Conservation (phyloP, 2,797 vertebrate species). For the Prionace glauca region DNA sequence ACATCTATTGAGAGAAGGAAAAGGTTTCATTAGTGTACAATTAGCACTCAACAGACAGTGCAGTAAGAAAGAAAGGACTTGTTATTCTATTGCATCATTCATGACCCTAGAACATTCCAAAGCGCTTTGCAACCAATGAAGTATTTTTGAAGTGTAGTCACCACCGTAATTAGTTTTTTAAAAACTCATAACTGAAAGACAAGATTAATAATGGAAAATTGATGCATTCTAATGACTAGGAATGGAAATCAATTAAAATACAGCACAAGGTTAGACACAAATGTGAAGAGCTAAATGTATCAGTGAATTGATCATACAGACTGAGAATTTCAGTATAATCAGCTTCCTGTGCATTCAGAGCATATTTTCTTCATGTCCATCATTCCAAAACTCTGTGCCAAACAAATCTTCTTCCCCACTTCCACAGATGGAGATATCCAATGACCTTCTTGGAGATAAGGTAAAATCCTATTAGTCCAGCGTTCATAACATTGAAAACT, state of each 20-base stretch:
- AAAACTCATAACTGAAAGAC: not conserved
- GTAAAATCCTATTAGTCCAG: no score
- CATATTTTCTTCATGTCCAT: not conserved
- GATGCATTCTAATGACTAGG: not conserved
- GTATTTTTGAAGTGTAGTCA: not conserved
- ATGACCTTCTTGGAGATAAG: no score
- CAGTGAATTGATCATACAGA: not conserved
- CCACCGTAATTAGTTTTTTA: not conserved
- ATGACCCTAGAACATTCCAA: not conserved
- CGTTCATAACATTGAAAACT: not conserved
- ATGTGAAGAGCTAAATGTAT: not conserved
- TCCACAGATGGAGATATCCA: not conserved
- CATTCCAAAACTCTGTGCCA: not conserved
- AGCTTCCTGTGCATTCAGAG: not conserved
- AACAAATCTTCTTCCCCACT: not conserved
- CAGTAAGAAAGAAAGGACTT: not conserved
- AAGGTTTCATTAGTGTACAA: not conserved
- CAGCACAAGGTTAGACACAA: no score
- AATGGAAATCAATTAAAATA: conserved; percentile 14
- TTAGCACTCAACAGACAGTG: not conserved
- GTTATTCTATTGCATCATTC: no score
- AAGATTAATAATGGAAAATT: conserved; percentile 6
- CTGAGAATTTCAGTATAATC: not conserved
- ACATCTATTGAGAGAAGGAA: not conserved
- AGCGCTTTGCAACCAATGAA: not conserved